Conservation (phyloP, 2,797 vertebrate genomes). For the Meriones psammophilus region DNA sequence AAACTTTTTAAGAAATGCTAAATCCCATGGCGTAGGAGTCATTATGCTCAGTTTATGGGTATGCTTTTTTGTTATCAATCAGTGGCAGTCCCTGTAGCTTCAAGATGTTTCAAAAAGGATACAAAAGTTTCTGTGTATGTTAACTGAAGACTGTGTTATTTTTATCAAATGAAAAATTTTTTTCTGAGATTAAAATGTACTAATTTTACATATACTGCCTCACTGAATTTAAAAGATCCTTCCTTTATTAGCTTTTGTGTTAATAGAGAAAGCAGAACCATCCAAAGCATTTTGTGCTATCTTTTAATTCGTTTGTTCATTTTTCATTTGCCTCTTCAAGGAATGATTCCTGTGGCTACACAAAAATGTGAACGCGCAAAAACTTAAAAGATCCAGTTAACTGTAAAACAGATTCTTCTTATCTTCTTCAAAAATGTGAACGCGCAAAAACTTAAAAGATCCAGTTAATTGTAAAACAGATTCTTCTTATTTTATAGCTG, state of each 20-base stretch:
- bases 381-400: slow-evolving; percentile 17
- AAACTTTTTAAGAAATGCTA: neutral
- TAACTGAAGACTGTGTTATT: slow-evolving; percentile 18
- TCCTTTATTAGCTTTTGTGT: slow-evolving; percentile 31
- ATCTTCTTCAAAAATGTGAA: slow-evolving; percentile 56
- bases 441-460: slow-evolving; percentile 22
- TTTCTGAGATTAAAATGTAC: slow-evolving; percentile 43
- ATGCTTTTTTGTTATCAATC: slow-evolving; percentile 21
- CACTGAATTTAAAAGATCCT: slow-evolving; percentile 55
- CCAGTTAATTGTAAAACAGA: slow-evolving; percentile 35
- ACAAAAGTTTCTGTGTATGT: neutral
- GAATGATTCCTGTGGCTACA: slow-evolving; percentile 61
- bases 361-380: slow-evolving; percentile 66
- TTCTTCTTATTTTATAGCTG: slow-evolving; percentile 51
- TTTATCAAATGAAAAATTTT: neutral
- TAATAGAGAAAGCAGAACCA: slow-evolving; percentile 58
- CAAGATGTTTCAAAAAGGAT: slow-evolving; percentile 42
- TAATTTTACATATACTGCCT: slow-evolving; percentile 61
- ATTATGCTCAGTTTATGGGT: slow-evolving; percentile 21
- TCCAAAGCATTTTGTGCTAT: neutral
- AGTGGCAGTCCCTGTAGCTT: neutral
- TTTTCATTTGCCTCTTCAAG: slow-evolving; percentile 49
- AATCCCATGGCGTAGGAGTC: neutral
- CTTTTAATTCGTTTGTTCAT: slow-evolving; percentile 31
- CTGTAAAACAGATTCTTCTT: no score